phyloP scores from a whole-genome alignment of 2,113 vertebrate species.

The Reinhardtius hippoglossoides region DNA sequence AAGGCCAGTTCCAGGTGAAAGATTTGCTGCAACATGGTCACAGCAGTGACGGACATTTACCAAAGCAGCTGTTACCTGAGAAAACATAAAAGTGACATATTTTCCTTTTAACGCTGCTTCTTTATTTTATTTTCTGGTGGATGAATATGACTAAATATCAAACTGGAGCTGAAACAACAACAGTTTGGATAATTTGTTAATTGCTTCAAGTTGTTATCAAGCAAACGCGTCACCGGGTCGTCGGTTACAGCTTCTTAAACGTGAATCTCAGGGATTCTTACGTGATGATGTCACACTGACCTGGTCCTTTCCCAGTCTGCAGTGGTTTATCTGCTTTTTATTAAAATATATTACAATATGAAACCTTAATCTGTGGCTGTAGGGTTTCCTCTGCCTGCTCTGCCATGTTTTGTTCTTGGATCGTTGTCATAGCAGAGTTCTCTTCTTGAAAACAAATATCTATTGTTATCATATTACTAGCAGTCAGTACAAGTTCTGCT shows the following conservation, averaged over 20 bases:
- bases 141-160: not conserved
- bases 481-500: not conserved
- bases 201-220: not conserved
- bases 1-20: constrained; percentile 29
- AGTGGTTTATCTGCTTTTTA: too few species aligned
- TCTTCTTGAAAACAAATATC: too few species aligned
- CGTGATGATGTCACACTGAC: too few species aligned
- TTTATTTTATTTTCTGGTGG: not conserved
- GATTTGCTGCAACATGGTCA: not conserved
- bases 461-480: not conserved
- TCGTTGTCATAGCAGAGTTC: too few species aligned
- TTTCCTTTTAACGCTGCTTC: not conserved
- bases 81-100: not conserved
- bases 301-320: too few species aligned
- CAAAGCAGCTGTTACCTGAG: constrained; percentile 24
- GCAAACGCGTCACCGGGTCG: not conserved
- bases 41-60: constrained; percentile 4
- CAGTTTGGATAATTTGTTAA: too few species aligned
- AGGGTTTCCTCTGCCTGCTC: too few species aligned
- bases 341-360: too few species aligned
- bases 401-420: too few species aligned
- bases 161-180: not conserved
- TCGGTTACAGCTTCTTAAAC: too few species aligned
- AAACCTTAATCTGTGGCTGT: too few species aligned
- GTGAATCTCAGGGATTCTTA: too few species aligned